Base-by-base conservation (phyloP, 1,140 invertebrate species). In the Bathynomus jamesi region DNA sequence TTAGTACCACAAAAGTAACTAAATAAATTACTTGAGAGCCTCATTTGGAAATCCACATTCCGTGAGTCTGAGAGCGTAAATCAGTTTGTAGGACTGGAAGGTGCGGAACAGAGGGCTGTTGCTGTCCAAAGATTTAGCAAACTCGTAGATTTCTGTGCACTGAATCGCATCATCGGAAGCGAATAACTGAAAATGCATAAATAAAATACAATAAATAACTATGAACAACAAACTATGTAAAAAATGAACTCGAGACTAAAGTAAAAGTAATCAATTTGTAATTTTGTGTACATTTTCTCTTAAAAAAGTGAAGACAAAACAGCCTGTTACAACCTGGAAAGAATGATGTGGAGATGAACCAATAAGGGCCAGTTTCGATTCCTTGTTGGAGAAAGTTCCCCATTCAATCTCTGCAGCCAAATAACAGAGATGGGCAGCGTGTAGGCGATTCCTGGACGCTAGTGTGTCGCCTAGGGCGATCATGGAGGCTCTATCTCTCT, bases 101-200 rank as follows among this genome's bases (percentile, higher is more conserved):
- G 46, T 67, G 17, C 62, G 53, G 79, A 90, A 93, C 46, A 87
- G 83, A n/a, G 88, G 86, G 78, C 91, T 89, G 73, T 88, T 81
- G 53, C 28, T 32, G 31, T 71, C 89, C 30, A 97, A 85, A 74
- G 89, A 89, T 62, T 90, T 87, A 0, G 93, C 94, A 82, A 94
- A 98, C 82, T 97, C 95, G 81, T 95, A 97, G 66, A 96, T 90
- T 83, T 97, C 93, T 0, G 94, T 97, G 80, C 94, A 89, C 83
- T 96, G 92, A 65, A 97, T 90, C 4, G 94, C 92, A 80, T 92
- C 88, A 79, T 89, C 90, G 31, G 86, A 89, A 11, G 89, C 88
- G 82, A 95, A 92, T 75, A 89, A 85, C n/a, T 82, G 69, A 29
- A 40, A 25, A 17, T 53, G 21, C 21, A 53, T 53, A 17, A 24